Evolutionary conservation across 2,888 invertebrate species (phyloP).

Genomic region (Carabus problematicus): DNA sequence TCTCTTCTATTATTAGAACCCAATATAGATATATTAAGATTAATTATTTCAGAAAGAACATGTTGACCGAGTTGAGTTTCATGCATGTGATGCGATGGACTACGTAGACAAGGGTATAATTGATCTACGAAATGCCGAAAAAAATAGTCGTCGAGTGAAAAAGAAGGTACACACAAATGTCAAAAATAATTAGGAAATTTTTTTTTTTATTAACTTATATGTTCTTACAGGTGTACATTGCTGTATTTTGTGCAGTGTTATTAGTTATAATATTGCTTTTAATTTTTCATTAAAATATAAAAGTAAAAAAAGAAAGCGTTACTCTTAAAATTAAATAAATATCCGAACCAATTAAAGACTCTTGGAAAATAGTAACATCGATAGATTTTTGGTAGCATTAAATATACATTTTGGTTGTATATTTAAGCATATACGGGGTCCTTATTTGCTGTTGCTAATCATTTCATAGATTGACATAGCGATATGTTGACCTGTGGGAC

Average conservation of each 20-base stretch:
- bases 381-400: not conserved
- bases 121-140: conserved; percentile 62
- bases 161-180: conserved; percentile 60
- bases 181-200: conserved; percentile 6
- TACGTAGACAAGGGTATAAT: conserved; percentile 66
- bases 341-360: not conserved
- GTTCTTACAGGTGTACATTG: conserved; percentile 32
- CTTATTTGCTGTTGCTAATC: conserved; percentile 46
- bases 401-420: not conserved
- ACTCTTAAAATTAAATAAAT: not conserved
- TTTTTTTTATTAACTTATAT: conserved; percentile 25
- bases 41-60: conserved; percentile 66
- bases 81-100: conserved; percentile 67
- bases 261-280: conserved; percentile 25
- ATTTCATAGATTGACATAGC: conserved; percentile 59
- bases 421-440: not conserved
- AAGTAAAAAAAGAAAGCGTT: conserved; percentile 12
- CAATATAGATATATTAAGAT: conserved; percentile 24
- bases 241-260: conserved; percentile 31
- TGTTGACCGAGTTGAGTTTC: conserved; percentile 71
- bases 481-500: conserved; percentile 69
- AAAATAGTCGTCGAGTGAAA: conserved; percentile 60
- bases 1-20: conserved; percentile 3
- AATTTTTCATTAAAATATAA: conserved; percentile 8
- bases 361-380: not conserved